These are phyloP conservation scores for Eidolon helvum DNA, from an alignment of 2,113 vertebrate genomes.

Conservation along the genomic window DNA sequence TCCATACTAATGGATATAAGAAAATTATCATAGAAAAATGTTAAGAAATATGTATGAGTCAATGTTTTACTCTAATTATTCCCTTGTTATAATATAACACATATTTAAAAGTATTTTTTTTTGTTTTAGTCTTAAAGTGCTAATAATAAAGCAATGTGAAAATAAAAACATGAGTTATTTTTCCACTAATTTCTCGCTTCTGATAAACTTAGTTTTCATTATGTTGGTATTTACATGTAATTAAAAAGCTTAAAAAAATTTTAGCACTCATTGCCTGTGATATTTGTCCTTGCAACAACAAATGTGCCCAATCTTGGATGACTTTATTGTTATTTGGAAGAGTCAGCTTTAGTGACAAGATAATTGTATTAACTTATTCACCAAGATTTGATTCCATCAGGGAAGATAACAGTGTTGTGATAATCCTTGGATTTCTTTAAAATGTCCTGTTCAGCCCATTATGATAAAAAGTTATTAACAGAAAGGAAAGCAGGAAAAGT, in stretches of 20 bases:
- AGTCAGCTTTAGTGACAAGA: background rate
- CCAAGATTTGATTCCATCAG: background rate
- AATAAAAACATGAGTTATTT: background rate
- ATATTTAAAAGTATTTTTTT: background rate
- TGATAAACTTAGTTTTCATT: background rate
- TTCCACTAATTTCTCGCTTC: background rate
- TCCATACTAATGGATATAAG: background rate
- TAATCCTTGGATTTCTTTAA: background rate
- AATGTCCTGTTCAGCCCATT: background rate
- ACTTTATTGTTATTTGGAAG: background rate
- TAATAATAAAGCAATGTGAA: background rate
- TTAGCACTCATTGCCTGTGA: background rate
- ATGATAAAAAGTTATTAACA: background rate
- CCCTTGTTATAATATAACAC: background rate
- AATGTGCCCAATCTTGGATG: background rate
- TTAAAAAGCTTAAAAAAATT: background rate
- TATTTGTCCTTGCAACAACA: background rate
- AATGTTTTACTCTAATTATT: background rate
- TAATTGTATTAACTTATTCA: slow-evolving; percentile 18
- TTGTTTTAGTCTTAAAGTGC: background rate
- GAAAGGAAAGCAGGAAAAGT: background rate
- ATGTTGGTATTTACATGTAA: background rate
- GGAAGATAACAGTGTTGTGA: background rate
- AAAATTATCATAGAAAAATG: background rate
- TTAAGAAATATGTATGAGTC: background rate